Evolutionary conservation across 2,113 vertebrate genomes (phyloP), one percentile per base, ranked within the genome.

Genomic region (Malurus alboscapulatus): DNA sequence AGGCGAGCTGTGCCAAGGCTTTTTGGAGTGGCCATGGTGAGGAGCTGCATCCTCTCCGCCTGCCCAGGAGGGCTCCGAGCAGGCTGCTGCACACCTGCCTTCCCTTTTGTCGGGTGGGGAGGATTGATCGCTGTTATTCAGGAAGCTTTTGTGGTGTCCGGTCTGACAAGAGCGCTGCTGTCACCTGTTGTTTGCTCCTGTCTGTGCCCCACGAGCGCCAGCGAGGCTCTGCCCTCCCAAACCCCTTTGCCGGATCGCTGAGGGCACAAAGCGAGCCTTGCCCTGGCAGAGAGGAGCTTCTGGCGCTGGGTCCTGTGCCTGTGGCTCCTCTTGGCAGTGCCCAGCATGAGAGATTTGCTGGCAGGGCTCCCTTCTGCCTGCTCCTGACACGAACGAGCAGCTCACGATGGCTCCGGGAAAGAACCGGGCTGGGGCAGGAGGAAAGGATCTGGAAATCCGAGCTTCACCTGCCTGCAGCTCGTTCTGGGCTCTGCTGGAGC

Each of bases 301-400:
- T 44, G 55, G 71, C 51, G 30, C 34, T 1, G 24, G 16, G 8
- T 74, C 24, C 42, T 44, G 29, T 62, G 38, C 36, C 22, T 2
- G 5, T 5, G 6, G 24, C 55, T 85, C 32, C 44, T 42, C 38
- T 54, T 6, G 16, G 58, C 69, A 0, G 1, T 13, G n/a, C 9
- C 65, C 14, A 48, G 66, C 66, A 32, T 0, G 0, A 32, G 9
- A 17, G 53, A 57, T n/a, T 66, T 63, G 53, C 1, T 76, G 94
- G 76, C 87, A 72, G 47, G 30, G 19, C 4, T 69, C 32, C 8
- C 32, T 67, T 44, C 42, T 11, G 45, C 7, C 72, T 63, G 53
- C 90, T 77, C 59, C 57, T 26, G 32, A 21, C 40, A 73, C 63
- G 50, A 83, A 32, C 7, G 16, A 68, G 58, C 45, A 57, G 72